Evolutionary conservation across 1,140 invertebrate species (phyloP), one percentile per base, ranked within the genome.

Genomic region (Neodiprion lecontei): DNA sequence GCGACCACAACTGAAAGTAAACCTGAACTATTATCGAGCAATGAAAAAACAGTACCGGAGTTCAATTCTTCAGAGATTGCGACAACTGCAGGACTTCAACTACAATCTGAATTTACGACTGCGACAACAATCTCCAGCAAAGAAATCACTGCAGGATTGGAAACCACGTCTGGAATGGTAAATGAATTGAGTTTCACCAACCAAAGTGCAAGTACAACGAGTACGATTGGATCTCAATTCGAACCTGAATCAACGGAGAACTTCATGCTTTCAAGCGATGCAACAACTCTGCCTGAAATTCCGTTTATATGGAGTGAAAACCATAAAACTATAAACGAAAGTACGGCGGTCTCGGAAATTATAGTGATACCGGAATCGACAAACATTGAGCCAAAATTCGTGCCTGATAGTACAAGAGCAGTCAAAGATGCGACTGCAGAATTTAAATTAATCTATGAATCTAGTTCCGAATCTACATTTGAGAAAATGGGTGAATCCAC

Each of bases 341-440:
- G 8, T 14, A 74, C 21, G 14, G 50, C 48, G 40, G 73, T 67
- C 28, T 48, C 67, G 28, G 73, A 49, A 9, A 74, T 67, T 69
- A 48, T 69, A 48, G 68, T 40, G 49, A 74, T 14, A 48, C 68
- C 68, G 50, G 68, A 74, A 14, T 48, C 17, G 11, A 49, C 68
- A 61, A 66, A 66, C 28, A 40, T 40, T n/a, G 61, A 66, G 61
- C 61, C 61, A 21, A 66, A n/a, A 66, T 66, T 21, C 14, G 7
- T 66, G 61, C 50, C 68, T 70, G n/a, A 40, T 40, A 40, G 28
- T 40, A 40, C 28, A 40, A 40, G 5, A 40, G 28, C 28, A 40
- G 28, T 40, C 28, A 40, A 3, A 40, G 28, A 40, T 40, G 1
- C 28, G 28, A 40, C 28, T 40, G 28, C 28, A 40, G 28, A 40